Conservation (phyloP, 1,140 invertebrate species). For the Drosophila grimshawi region DNA sequence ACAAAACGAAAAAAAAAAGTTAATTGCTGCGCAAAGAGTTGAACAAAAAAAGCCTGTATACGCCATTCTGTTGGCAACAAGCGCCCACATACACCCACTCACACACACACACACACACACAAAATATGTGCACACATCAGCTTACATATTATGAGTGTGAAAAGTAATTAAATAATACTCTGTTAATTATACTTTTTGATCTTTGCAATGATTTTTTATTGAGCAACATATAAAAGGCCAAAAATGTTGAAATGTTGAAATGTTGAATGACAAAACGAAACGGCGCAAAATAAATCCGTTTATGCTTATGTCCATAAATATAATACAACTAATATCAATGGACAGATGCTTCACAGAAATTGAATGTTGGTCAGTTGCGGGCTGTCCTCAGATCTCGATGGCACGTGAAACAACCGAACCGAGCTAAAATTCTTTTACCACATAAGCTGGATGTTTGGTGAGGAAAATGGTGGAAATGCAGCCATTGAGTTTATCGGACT, state of each 20-base stretch:
- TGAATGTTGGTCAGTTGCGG: slow-evolving; percentile 5
- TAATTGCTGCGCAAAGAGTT: slow-evolving; percentile 32
- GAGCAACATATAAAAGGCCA: slow-evolving; percentile 17
- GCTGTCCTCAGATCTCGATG: slow-evolving; percentile 20
- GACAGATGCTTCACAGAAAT: slow-evolving; percentile 3
- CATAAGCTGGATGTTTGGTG: slow-evolving; percentile 5
- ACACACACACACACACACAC: background rate
- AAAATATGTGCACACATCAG: background rate
- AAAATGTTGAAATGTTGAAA: slow-evolving; percentile 30
- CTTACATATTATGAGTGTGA: slow-evolving; percentile 42
- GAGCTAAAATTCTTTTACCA: slow-evolving; percentile 13
- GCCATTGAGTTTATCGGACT: slow-evolving; percentile 24
- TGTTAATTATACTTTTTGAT: slow-evolving; percentile 61
- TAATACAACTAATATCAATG: background rate
- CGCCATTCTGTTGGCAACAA: slow-evolving; percentile 18
- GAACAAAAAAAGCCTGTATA: slow-evolving; percentile 12
- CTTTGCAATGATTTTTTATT: slow-evolving; percentile 50
- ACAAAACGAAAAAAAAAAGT: slow-evolving; percentile 32
- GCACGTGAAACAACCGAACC: background rate
- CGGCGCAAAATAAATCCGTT: slow-evolving; percentile 32
- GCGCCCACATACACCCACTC: background rate
- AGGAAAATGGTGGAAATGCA: slow-evolving; percentile 25
- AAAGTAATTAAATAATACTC: slow-evolving; percentile 53
- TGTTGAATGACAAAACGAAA: slow-evolving; percentile 16
- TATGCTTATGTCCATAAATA: slow-evolving; percentile 11